Base-by-base conservation (phyloP, 1,140 invertebrate species). In the Saccostrea echinata region DNA sequence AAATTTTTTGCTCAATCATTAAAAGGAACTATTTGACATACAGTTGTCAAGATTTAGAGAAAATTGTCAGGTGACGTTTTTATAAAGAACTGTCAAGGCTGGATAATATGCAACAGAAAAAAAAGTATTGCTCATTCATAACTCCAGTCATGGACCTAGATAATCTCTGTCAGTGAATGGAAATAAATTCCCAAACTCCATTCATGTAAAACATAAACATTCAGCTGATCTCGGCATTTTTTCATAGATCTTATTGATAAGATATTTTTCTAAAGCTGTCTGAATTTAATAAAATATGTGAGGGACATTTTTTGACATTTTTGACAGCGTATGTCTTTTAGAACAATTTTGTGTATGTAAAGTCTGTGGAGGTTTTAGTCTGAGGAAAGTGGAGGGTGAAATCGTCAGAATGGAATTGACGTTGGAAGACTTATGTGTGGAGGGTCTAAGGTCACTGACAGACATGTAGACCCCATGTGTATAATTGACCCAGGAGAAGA, bases 161-260 rank as follows among this genome's bases (percentile, higher is more conserved):
- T 30, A 33, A 30, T 76, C 13, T 76, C 11, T 76, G 43, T 43
- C 43, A 43, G 1, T 43, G 68, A 76, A 76, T 76, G 27, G 68
- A 76, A 76, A 33, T 76, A 76, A 76, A 35, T 30, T 76, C 68
- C 55, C 68, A 76, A 30, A 11, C 27, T 30, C 27, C 68, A 76
- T 76, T 76, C 68, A 76, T 30, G 30, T 33, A 76, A 76, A 76
- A 76, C 68, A 76, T 12, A 33, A 27, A 21, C 24, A 76, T 76
- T 76, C 12, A 76, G 68, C 68, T 76, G 68, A 76, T 76, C 68
- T 33, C 24, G 9, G 68, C 27, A 27, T 76, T 30, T 61, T 30
- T 76, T 76, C 27, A 16, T 16, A 76, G 68, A 76, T 76, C 27
- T 9, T 16, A 33, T 9, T 12, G 68, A 76, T 76, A 76, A 76